Evolutionary conservation across 2,113 vertebrate genomes (phyloP).

Genomic region (Phalacrocorax pelagicus): DNA sequence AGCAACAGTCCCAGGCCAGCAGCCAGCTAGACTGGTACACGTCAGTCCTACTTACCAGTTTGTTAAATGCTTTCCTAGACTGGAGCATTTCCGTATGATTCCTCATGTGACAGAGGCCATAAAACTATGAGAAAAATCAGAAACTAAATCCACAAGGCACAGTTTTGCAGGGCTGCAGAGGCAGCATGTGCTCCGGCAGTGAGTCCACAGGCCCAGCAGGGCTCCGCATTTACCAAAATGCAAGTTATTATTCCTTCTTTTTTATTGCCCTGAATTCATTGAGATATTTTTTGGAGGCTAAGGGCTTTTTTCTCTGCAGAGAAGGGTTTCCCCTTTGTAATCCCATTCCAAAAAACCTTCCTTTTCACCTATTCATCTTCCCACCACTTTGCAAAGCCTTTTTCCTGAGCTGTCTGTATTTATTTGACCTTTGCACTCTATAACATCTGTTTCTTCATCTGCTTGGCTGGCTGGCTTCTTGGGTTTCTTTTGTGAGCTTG

Average conservation of each 20-base stretch:
- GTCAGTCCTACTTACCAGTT: rapidly evolving
- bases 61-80: background rate
- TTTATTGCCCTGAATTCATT: background rate
- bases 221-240: background rate
- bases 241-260: background rate
- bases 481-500: background rate
- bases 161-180: background rate
- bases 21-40: background rate
- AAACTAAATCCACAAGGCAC: no score
- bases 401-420: background rate
- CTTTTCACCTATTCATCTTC: background rate
- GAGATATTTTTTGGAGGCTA: background rate
- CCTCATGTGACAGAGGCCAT: background rate
- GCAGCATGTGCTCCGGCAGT: background rate
- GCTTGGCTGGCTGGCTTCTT: background rate
- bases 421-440: background rate
- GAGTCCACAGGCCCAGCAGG: rapidly evolving
- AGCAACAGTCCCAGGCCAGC: background rate
- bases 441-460: background rate
- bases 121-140: background rate
- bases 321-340: background rate
- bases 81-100: background rate
- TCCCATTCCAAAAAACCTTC: background rate
- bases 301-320: background rate
- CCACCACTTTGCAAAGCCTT: background rate